Percentiles rank a stretch among this genome's conserved stretches.
phyloP scores from a whole-genome alignment of 2,888 invertebrate species.

The Eristalinus sepulchralis region DNA sequence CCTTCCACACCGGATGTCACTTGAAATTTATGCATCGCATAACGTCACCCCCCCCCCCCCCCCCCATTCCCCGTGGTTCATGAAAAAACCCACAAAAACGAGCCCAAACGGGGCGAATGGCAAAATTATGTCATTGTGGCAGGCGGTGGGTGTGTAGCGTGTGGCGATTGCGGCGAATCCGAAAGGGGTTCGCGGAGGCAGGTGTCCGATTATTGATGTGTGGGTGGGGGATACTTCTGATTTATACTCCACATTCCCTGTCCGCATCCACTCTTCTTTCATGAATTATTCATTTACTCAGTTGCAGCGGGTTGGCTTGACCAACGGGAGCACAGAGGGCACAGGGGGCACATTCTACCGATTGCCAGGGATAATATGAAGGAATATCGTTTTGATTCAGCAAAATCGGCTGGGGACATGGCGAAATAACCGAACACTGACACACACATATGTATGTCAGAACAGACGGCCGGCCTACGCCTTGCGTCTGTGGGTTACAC shows the following conservation, averaged over 20 bases:
- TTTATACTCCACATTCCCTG: not conserved
- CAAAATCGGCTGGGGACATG: not conserved
- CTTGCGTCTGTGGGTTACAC: not conserved
- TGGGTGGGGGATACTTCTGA: not conserved
- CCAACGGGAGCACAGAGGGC: constrained; percentile 4
- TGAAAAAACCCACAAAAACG: not conserved
- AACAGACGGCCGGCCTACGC: not conserved
- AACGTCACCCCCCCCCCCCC: constrained; percentile 14
- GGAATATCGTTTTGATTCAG: constrained; percentile 14
- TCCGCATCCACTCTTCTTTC: not conserved
- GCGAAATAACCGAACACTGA: not conserved
- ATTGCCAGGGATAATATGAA: constrained; percentile 25
- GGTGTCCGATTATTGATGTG: not conserved
- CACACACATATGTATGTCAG: not conserved
- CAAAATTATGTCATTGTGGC: not conserved
- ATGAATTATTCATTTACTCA: not conserved
- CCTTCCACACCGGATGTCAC: constrained; percentile 54
- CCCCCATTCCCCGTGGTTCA: constrained; percentile 28
- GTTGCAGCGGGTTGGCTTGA: not conserved
- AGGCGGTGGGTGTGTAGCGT: not conserved
- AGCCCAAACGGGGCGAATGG: not conserved
- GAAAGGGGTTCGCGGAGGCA: not conserved
- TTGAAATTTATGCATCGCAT: constrained; percentile 56
- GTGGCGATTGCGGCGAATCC: not conserved
- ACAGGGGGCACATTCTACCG: not conserved